These are phyloP conservation scores for Micronisus gabar DNA, from an alignment of 2,113 vertebrate genomes.

Conservation along the genomic window DNA sequence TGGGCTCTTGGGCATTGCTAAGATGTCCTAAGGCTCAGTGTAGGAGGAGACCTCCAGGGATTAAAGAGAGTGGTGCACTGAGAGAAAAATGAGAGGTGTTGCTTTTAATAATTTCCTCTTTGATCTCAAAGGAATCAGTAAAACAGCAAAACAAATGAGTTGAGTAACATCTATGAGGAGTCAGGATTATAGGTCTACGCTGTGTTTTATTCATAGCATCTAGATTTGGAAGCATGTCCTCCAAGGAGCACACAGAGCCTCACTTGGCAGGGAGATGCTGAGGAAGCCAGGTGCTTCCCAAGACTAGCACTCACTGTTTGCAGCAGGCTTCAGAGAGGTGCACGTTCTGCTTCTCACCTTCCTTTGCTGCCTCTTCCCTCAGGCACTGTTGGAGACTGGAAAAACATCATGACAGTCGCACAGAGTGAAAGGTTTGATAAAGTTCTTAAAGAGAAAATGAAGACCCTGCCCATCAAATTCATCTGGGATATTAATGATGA, in stretches of 20 bases:
- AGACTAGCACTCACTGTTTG: neutral
- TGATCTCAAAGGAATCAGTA: neutral
- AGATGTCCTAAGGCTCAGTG: neutral
- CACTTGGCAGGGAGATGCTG: neutral
- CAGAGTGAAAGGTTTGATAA: slow-evolving; percentile 60
- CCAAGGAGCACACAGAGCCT: neutral
- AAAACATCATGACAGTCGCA: slow-evolving; percentile 47
- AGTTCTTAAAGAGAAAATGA: slow-evolving; percentile 17
- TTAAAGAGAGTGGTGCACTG: neutral
- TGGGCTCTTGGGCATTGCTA: too few species aligned
- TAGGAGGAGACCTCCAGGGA: neutral
- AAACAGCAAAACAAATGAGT: neutral
- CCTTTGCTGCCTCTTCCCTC: neutral
- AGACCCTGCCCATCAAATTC: slow-evolving; percentile 44
- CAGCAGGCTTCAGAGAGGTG: neutral
- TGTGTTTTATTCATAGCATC: neutral
- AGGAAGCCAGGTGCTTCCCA: neutral
- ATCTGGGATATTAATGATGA: slow-evolving; percentile 45
- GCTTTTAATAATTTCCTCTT: neutral
- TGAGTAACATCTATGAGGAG: neutral
- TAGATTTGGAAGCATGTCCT: neutral
- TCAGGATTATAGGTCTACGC: neutral
- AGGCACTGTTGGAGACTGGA: slow-evolving; percentile 65
- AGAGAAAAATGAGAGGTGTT: neutral
- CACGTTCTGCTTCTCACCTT: neutral